Evolutionary conservation across 2,113 vertebrate genomes (phyloP).

Genomic region (Ammodytes dubius): DNA sequence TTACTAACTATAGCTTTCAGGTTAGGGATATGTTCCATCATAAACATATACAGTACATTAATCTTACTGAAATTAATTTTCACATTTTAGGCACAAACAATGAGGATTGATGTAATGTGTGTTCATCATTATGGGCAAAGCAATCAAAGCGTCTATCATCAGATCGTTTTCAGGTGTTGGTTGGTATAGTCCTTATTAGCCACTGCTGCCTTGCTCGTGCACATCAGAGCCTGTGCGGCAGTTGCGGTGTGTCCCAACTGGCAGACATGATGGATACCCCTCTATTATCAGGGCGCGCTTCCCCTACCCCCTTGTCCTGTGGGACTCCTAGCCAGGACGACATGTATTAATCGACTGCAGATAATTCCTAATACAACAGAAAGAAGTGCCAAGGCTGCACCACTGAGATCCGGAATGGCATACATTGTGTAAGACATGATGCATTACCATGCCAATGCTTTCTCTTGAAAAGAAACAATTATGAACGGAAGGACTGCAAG

Average conservation of each 20-base stretch:
- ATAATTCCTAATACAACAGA: slow-evolving; percentile 77
- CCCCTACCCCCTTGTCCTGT: slow-evolving; percentile 46
- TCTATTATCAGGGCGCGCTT: slow-evolving; percentile 72
- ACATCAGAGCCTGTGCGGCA: slow-evolving; percentile 53
- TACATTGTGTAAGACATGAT: slow-evolving; percentile 59
- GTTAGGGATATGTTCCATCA: neutral
- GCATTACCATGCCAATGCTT: slow-evolving; percentile 64
- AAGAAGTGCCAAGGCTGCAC: slow-evolving; percentile 52
- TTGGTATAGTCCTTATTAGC: slow-evolving; percentile 21
- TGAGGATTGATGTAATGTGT: slow-evolving; percentile 54
- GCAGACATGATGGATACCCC: slow-evolving; percentile 75
- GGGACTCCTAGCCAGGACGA: slow-evolving; percentile 52
- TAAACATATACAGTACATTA: neutral
- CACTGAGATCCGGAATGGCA: slow-evolving; percentile 47
- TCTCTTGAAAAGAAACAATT: slow-evolving; percentile 53
- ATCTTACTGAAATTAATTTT: neutral
- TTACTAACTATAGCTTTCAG: too few relatives aligned
- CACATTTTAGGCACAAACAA: slow-evolving; percentile 3
- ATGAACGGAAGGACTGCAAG: slow-evolving; percentile 51
- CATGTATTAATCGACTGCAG: slow-evolving; percentile 78
- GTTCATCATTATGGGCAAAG: slow-evolving; percentile 40
- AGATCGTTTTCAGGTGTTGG: slow-evolving; percentile 54
- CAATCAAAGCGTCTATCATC: slow-evolving; percentile 36
- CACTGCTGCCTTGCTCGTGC: slow-evolving; percentile 5
- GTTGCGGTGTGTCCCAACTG: slow-evolving; percentile 58